Evolutionary conservation across 2,113 vertebrate species (phyloP).

Genomic region (Paradoxurus hermaphroditus): DNA sequence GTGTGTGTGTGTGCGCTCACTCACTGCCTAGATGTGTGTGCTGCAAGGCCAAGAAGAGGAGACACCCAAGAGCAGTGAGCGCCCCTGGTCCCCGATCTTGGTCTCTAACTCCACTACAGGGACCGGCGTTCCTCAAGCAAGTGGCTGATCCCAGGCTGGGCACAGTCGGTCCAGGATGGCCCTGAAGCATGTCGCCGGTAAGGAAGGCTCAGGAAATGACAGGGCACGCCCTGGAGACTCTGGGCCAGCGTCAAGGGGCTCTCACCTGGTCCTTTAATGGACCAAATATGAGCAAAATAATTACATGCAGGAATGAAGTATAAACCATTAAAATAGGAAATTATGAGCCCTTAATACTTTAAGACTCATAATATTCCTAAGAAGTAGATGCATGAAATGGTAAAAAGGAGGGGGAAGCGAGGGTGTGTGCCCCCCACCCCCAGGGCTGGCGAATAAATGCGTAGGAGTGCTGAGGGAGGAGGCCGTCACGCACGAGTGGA

Average conservation of each 20-base stretch:
- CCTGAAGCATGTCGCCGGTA: no score
- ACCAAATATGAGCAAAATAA: not conserved
- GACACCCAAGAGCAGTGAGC: not conserved
- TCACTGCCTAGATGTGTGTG: no score
- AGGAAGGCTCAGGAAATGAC: not conserved
- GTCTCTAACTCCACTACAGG: not conserved
- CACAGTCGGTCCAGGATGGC: rapidly evolving
- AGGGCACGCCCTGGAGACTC: rapidly evolving
- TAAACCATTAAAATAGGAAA: not conserved
- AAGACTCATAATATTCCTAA: not conserved
- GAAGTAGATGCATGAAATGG: rapidly evolving
- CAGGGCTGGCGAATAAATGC: rapidly evolving
- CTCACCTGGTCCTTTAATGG: not conserved
- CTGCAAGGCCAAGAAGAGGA: not conserved
- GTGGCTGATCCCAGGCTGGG: not conserved
- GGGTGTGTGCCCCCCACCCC: rapidly evolving
- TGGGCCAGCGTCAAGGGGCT: no score
- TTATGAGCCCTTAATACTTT: not conserved
- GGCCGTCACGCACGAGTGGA: rapidly evolving
- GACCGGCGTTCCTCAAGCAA: no score
- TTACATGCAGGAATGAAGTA: no score
- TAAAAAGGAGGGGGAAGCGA: not conserved
- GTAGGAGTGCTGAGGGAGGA: not conserved
- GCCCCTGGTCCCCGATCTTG: not conserved
- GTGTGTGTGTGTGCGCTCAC: no score